phyloP scores from a whole-genome alignment of 2,888 invertebrate genomes.

The Aromia moschata region DNA sequence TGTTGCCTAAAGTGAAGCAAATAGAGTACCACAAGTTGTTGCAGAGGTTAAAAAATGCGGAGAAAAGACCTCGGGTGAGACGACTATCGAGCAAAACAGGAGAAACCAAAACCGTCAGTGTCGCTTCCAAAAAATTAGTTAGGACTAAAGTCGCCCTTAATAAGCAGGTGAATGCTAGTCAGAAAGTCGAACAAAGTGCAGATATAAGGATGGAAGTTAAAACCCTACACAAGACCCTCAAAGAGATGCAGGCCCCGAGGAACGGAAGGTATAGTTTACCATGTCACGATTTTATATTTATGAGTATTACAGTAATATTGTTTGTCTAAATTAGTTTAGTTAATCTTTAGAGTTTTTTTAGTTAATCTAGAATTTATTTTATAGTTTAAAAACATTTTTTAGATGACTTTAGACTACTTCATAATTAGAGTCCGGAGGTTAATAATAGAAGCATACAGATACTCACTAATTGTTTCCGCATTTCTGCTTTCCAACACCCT shows the following conservation, averaged over 20 bases:
- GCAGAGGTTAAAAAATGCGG: constrained; percentile 54
- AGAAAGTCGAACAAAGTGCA: constrained; percentile 21
- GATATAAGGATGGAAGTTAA: constrained; percentile 32
- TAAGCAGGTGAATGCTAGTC: constrained; percentile 10
- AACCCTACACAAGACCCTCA: constrained; percentile 40
- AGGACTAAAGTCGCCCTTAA: constrained; percentile 24
- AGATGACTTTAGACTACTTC: too few relatives aligned
- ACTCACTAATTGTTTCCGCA: too few relatives aligned
- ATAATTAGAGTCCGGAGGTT: too few relatives aligned
- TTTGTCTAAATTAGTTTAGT: too few relatives aligned
- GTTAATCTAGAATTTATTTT: too few relatives aligned
- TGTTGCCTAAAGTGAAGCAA: constrained; percentile 59
- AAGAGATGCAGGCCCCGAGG: constrained; percentile 52
- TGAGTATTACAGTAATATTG: too few relatives aligned
- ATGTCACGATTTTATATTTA: constrained; percentile 1
- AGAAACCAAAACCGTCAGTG: background rate
- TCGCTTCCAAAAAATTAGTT: constrained; percentile 28
- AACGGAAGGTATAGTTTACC: constrained; percentile 57
- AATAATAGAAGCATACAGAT: too few relatives aligned
- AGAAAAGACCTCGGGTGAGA: constrained; percentile 40
- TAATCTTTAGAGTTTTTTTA: too few relatives aligned
- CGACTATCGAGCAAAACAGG: constrained; percentile 28
- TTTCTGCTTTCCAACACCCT: too few relatives aligned
- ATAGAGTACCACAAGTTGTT: constrained; percentile 59
- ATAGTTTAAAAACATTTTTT: too few relatives aligned